These are phyloP conservation scores for Aphodius granarius DNA, from an alignment of 2,888 invertebrate species.

Conservation along the genomic window DNA sequence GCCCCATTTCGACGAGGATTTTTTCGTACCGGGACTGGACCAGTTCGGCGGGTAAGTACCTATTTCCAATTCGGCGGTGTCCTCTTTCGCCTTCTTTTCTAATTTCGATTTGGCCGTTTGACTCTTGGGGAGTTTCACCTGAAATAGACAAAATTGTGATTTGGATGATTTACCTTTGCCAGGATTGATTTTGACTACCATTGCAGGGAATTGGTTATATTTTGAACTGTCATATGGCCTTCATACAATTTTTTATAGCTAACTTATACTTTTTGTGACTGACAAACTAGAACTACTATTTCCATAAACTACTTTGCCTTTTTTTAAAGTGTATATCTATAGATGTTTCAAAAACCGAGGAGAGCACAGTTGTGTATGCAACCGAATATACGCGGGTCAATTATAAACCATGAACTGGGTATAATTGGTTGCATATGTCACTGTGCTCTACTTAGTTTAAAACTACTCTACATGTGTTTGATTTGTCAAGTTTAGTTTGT, in stretches of 20 bases:
- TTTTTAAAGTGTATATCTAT: not conserved
- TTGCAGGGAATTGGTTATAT: not conserved
- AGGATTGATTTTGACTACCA: not conserved
- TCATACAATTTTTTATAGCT: not conserved
- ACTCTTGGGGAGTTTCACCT: conserved; percentile 44
- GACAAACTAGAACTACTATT: not conserved
- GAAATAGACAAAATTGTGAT: not conserved
- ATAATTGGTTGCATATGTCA: too few species aligned
- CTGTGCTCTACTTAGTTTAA: too few species aligned
- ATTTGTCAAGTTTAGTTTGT: too few species aligned
- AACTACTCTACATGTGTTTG: too few species aligned
- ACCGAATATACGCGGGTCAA: too few species aligned
- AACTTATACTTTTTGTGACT: not conserved
- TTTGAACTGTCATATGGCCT: not conserved
- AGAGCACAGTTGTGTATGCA: too few species aligned
- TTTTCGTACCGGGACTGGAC: conserved; percentile 29
- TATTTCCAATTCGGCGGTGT: conserved; percentile 44
- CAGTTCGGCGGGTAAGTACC: conserved; percentile 50
- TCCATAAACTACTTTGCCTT: not conserved
- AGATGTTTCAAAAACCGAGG: too few species aligned
- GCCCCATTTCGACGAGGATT: conserved; percentile 29
- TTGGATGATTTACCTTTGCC: not conserved
- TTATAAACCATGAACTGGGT: too few species aligned
- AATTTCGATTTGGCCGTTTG: conserved; percentile 34
- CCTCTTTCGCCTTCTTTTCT: conserved; percentile 37